Evolutionary conservation across 92 coral and sea anemone species (phyloP).

Genomic region (Plumapathes pennacea): DNA sequence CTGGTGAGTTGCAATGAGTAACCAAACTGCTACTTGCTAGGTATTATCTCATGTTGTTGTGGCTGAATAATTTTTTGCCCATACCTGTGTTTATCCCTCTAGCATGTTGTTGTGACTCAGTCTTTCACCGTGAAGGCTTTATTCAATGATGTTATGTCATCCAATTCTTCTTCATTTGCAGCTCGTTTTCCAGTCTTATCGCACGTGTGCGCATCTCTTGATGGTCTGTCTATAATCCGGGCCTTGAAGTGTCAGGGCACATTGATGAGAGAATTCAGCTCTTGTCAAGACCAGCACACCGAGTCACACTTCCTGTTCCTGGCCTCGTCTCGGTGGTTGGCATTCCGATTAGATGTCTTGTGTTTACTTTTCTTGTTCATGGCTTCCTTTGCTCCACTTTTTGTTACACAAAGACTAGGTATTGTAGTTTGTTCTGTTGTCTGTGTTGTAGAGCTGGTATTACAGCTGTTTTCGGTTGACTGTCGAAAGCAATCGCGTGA

Average conservation of each 20-base stretch:
- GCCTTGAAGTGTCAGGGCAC: conserved; percentile 60
- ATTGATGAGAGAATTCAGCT: conserved; percentile 57
- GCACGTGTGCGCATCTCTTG: conserved; percentile 80
- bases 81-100: too few relatives aligned
- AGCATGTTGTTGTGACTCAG: too few relatives aligned
- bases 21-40: too few relatives aligned
- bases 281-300: conserved; percentile 89
- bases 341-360: conserved; percentile 74
- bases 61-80: too few relatives aligned
- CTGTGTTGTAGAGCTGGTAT: too few relatives aligned
- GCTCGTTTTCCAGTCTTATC: conserved; percentile 88
- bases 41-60: too few relatives aligned
- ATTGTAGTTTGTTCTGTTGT: too few relatives aligned
- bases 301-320: conserved; percentile 79
- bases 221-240: conserved; percentile 82
- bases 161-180: conserved; percentile 15
- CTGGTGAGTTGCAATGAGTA: conserved; percentile 49
- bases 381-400: conserved; percentile 87
- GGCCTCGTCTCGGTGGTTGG: conserved; percentile 77
- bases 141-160: too few relatives aligned
- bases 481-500: too few relatives aligned
- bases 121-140: too few relatives aligned
- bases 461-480: too few relatives aligned
- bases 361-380: conserved; percentile 70
- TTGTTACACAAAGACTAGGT: conserved; percentile 73